A percentile compares a stretch with the other conserved stretches of the same genome.
Evolutionary conservation across 2,888 invertebrate species (phyloP).

Genomic region (Dendrolimus pini): DNA sequence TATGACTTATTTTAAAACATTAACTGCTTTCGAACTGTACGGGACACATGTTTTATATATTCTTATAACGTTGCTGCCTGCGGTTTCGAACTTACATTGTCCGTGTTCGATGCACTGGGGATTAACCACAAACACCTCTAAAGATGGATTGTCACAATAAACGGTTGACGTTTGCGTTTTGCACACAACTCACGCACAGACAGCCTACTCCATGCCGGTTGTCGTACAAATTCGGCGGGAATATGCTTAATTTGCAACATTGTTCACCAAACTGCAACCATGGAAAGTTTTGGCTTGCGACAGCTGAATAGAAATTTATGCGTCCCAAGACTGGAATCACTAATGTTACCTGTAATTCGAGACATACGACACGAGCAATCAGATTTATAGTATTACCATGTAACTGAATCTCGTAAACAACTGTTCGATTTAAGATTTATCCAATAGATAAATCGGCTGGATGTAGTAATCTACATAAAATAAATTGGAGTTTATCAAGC

Average conservation of each 20-base stretch:
- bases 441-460: background rate
- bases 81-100: constrained; percentile 21
- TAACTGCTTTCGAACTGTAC: too few species aligned
- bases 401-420: background rate
- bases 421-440: background rate
- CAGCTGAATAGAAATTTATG: constrained; percentile 31
- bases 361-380: background rate
- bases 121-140: constrained; percentile 34
- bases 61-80: constrained; percentile 13
- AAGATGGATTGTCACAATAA: constrained; percentile 39
- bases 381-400: background rate
- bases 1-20: too few species aligned
- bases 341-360: background rate
- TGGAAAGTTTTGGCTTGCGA: constrained; percentile 45
- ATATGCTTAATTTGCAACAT: constrained; percentile 53
- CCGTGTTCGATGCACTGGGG: constrained; percentile 31
- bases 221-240: constrained; percentile 43
- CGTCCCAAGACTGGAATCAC: constrained; percentile 3
- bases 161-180: constrained; percentile 24
- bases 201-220: constrained; percentile 33
- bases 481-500: constrained; percentile 21
- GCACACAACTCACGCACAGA: constrained; percentile 40
- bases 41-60: background rate
- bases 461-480: constrained; percentile 5
- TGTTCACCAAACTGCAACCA: constrained; percentile 43